phyloP scores from a whole-genome alignment of 2,888 invertebrate genomes.

The Ischnura elegans region DNA sequence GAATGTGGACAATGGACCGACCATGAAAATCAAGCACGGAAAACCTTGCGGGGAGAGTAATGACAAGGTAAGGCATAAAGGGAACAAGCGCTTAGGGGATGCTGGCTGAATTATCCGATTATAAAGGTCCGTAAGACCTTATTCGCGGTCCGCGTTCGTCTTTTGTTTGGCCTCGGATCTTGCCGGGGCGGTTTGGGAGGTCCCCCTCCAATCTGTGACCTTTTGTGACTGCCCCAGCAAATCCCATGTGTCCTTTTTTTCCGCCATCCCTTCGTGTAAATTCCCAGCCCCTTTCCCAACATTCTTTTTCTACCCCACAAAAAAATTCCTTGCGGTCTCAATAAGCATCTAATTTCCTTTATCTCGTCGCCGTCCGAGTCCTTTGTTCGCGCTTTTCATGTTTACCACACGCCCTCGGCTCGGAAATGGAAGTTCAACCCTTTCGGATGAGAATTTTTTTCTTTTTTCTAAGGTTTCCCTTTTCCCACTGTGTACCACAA shows the following conservation, averaged over 20 bases:
- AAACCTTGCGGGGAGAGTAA: not conserved
- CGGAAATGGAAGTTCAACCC: not conserved
- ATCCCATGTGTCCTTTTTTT: not conserved
- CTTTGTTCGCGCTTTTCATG: not conserved
- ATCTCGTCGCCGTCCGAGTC: not conserved
- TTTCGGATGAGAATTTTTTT: not conserved
- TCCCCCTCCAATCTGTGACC: not conserved
- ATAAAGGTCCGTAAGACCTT: constrained; percentile 28
- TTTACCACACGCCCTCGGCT: not conserved
- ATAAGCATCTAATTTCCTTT: not conserved
- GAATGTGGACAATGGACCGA: not conserved
- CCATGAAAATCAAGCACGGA: not conserved
- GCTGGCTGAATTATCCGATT: not conserved
- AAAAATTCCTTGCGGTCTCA: not conserved
- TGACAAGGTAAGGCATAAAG: constrained; percentile 48
- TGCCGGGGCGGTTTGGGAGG: constrained; percentile 13
- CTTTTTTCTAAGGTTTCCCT: not conserved
- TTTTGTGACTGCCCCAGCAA: not conserved
- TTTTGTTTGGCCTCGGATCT: constrained; percentile 40
- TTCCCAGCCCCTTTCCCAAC: not conserved
- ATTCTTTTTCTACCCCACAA: not conserved
- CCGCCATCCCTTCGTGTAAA: not conserved
- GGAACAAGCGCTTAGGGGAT: not conserved
- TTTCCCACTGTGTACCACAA: too few species aligned
- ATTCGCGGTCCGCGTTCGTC: constrained; percentile 37